phyloP scores from a whole-genome alignment of 2,797 vertebrate genomes.

The Ceryle rudis region DNA sequence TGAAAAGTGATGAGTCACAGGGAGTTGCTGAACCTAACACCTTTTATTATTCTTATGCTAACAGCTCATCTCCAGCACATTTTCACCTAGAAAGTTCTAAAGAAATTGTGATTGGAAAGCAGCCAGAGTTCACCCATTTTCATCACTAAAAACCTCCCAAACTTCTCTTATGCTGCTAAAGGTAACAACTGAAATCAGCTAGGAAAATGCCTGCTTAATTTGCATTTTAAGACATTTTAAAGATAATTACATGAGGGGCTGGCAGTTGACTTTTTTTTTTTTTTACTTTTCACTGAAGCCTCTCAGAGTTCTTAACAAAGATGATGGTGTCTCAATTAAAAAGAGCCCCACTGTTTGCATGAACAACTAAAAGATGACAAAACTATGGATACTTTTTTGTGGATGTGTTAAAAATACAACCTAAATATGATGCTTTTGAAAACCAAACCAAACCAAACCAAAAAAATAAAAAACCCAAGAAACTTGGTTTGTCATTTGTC shows the following conservation, averaged over 20 bases:
- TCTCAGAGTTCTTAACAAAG: background rate
- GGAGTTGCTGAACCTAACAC: background rate
- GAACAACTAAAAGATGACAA: background rate
- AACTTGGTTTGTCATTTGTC: background rate
- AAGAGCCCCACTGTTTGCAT: background rate
- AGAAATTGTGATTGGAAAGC: background rate
- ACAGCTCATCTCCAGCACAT: background rate
- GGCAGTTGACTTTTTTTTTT: background rate
- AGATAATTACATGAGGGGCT: background rate
- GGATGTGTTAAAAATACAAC: background rate
- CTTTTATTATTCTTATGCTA: background rate
- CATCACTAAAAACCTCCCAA: background rate
- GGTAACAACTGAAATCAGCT: background rate
- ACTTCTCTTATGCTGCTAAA: background rate
- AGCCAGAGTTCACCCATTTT: background rate
- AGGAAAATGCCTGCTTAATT: background rate
- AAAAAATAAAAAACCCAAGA: no score
- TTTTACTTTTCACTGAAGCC: background rate
- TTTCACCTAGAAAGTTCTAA: background rate
- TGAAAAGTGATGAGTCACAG: background rate
- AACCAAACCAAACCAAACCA: background rate
- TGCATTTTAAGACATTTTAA: background rate
- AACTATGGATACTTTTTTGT: background rate
- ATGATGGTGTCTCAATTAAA: background rate
- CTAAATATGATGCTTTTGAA: background rate